A percentile compares a stretch with the other conserved stretches of the same genome.
Evolutionary conservation across 1,140 invertebrate genomes (phyloP).

Genomic region (Cecropterus lyciades): DNA sequence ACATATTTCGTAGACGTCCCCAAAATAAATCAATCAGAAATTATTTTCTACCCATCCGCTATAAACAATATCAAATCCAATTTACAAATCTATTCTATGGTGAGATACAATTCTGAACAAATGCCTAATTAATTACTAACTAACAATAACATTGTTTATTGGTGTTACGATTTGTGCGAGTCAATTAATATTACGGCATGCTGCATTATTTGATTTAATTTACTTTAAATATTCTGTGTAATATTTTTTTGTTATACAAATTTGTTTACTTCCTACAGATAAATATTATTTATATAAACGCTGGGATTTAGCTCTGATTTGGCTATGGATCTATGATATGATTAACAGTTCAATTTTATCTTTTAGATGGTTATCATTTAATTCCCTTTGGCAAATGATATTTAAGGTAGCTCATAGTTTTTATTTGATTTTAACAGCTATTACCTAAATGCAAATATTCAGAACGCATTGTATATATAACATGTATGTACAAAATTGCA

Average conservation of each 20-base stretch:
- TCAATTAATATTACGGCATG: slow-evolving; percentile 8
- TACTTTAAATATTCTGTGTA: not conserved
- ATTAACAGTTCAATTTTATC: slow-evolving; percentile 6
- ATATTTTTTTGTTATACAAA: slow-evolving; percentile 6
- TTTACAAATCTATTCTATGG: slow-evolving; percentile 4
- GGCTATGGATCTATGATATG: slow-evolving; percentile 30
- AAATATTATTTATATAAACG: too few species aligned
- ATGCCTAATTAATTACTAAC: slow-evolving; percentile 15
- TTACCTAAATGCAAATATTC: slow-evolving; percentile 22
- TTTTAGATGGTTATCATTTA: not conserved
- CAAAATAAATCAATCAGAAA: not conserved
- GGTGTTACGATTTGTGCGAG: slow-evolving; percentile 30
- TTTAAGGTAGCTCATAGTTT: slow-evolving; percentile 16
- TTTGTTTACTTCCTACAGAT: not conserved
- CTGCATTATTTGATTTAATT: slow-evolving; percentile 3
- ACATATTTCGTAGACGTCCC: not conserved
- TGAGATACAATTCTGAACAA: not conserved
- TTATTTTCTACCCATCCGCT: slow-evolving; percentile 9
- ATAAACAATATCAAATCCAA: slow-evolving; percentile 3
- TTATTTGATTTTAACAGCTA: slow-evolving; percentile 9
- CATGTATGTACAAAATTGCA: slow-evolving; percentile 25
- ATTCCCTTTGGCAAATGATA: slow-evolving; percentile 2
- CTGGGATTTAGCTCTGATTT: not conserved
- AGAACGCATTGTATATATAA: slow-evolving; percentile 16
- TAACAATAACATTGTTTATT: slow-evolving; percentile 13